These are phyloP conservation scores for Mustela lutreola DNA, from an alignment of 2,113 vertebrate genomes.

Conservation along the genomic window DNA sequence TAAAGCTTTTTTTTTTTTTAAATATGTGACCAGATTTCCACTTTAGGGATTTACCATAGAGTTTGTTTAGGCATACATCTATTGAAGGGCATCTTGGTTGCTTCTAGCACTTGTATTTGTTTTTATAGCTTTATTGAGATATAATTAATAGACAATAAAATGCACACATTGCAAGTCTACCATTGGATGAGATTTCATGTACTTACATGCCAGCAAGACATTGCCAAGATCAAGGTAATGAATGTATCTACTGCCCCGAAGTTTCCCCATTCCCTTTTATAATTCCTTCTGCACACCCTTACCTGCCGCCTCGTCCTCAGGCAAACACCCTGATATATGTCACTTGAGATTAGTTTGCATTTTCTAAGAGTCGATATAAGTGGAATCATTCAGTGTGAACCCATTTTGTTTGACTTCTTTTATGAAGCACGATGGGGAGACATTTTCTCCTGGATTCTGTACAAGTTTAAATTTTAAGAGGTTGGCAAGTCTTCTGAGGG, in stretches of 20 bases:
- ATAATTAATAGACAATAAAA: not conserved
- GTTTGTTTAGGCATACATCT: not conserved
- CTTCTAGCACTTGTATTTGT: not conserved
- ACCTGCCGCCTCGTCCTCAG: not conserved
- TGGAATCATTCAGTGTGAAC: not conserved
- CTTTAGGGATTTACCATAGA: not conserved
- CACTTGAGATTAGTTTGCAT: not conserved
- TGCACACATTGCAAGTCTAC: not conserved
- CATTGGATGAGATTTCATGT: not conserved
- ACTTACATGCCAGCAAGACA: not conserved
- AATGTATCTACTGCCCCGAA: not conserved
- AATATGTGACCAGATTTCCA: not conserved
- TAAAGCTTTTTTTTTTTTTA: not conserved
- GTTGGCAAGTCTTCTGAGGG: not conserved
- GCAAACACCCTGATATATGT: not conserved
- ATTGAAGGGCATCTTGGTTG: not conserved
- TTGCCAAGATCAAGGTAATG: not conserved
- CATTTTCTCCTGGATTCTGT: not conserved
- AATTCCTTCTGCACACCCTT: not conserved
- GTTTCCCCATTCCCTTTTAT: not conserved
- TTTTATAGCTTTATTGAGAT: not conserved
- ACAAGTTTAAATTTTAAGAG: not conserved
- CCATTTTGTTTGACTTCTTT: not conserved
- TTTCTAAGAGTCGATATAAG: not conserved
- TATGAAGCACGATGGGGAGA: not conserved